phyloP scores from a whole-genome alignment of 64 coral and sea anemone genomes.

The Montipora efflorescens region DNA sequence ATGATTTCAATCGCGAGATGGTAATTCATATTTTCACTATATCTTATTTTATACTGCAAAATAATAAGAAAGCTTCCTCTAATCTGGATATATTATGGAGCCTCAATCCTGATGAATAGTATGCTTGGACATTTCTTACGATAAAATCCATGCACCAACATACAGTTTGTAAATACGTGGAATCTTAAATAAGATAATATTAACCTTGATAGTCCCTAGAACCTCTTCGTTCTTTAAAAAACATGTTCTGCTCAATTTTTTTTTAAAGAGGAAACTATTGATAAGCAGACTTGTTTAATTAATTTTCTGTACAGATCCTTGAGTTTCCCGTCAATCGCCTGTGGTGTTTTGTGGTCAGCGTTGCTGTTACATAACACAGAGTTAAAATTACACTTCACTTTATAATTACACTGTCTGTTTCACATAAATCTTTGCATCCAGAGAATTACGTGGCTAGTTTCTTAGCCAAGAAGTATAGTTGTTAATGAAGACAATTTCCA shows the following conservation, averaged over 20 bases:
- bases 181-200: background rate
- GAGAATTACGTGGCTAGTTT: background rate
- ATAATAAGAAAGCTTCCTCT: background rate
- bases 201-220: background rate
- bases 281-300: background rate
- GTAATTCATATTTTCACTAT: constrained; percentile 32
- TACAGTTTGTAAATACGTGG: constrained; percentile 34
- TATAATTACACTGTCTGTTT: background rate
- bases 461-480: background rate
- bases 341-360: background rate
- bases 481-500: background rate
- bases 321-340: background rate
- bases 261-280: background rate
- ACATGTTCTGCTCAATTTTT: background rate
- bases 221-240: background rate
- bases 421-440: background rate
- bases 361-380: too few relatives aligned
- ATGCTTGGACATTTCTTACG: background rate
- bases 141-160: constrained; percentile 21
- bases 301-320: constrained; percentile 15
- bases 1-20: constrained; percentile 35
- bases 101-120: background rate
- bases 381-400: too few relatives aligned
- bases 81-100: constrained; percentile 1
- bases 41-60: constrained; percentile 27